Percentiles rank a stretch among this genome's conserved stretches.
These are phyloP conservation scores for Bolinopsis microptera DNA, from an alignment of 37 sponge, comb jelly and placozoan species.

Conservation along the genomic window DNA sequence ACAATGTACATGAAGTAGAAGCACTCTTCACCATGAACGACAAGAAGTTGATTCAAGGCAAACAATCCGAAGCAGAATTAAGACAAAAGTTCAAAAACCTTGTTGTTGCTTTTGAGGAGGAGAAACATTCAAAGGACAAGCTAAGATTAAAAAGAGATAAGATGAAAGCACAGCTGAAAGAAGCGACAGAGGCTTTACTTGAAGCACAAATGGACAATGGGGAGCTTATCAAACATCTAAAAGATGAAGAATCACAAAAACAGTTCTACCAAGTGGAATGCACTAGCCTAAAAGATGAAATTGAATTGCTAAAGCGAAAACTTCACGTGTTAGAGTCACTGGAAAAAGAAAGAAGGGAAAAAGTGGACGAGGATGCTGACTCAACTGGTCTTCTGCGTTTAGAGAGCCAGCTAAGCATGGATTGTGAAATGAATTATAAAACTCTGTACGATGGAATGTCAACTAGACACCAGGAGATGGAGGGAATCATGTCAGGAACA, in stretches of 20 bases:
- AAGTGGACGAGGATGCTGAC: background rate
- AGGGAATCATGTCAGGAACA: background rate
- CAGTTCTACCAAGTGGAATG: background rate
- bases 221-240: background rate
- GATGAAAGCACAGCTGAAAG: slow-evolving; percentile 5
- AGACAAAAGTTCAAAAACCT: slow-evolving; percentile 24
- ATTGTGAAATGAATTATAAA: background rate
- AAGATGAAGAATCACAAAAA: background rate
- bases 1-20: background rate
- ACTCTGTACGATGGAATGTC: background rate
- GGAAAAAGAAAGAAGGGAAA: background rate
- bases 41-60: background rate
- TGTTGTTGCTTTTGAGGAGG: background rate
- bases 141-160: background rate
- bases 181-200: background rate
- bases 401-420: background rate
- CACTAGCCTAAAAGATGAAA: background rate
- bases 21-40: background rate
- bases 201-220: background rate
- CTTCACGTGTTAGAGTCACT: background rate
- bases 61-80: background rate
- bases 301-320: slow-evolving; percentile 3
- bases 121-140: slow-evolving; percentile 29
- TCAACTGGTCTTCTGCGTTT: background rate
- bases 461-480: background rate